Percentiles rank a stretch among this genome's conserved stretches.
phyloP scores from a whole-genome alignment of 2,797 vertebrate species.

The Xyrichtys novacula region DNA sequence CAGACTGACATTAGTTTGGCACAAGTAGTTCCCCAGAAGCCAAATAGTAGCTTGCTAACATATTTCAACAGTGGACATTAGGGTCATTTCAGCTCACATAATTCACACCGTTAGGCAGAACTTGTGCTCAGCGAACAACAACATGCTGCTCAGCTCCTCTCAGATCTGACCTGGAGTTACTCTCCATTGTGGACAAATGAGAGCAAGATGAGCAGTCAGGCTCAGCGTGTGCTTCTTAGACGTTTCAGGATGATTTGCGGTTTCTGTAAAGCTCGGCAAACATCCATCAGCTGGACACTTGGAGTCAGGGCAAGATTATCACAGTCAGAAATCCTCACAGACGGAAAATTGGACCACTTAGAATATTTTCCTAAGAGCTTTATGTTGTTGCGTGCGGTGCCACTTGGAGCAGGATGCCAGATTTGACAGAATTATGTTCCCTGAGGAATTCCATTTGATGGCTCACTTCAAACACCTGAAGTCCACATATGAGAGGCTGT shows the following conservation, averaged over 20 bases:
- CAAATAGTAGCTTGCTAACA: too few species aligned
- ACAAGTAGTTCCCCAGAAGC: too few species aligned
- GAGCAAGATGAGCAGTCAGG: conserved; percentile 13
- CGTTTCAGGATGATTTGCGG: conserved; percentile 38
- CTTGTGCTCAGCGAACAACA: background rate
- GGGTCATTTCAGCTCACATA: too few species aligned
- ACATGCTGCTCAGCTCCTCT: background rate
- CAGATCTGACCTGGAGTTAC: conserved; percentile 10
- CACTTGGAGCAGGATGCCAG: conserved; percentile 45
- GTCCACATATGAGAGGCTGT: conserved; percentile 55
- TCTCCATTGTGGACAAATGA: background rate
- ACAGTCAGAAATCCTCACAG: conserved; percentile 11
- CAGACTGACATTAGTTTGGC: too few species aligned
- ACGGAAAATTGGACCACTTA: conserved; percentile 23
- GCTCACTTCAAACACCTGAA: conserved; percentile 71
- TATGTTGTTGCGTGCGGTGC: conserved; percentile 14
- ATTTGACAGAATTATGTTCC: conserved; percentile 59
- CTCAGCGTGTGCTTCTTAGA: conserved; percentile 19
- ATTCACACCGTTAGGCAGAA: too few species aligned
- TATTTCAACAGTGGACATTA: too few species aligned
- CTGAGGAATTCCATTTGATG: conserved; percentile 65
- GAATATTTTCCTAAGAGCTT: conserved; percentile 25
- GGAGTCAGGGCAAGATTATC: background rate
- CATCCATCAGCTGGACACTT: conserved; percentile 19
- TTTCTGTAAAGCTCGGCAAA: background rate